Conservation (phyloP, 2,113 vertebrate species). For the Hiodon alosoides region DNA sequence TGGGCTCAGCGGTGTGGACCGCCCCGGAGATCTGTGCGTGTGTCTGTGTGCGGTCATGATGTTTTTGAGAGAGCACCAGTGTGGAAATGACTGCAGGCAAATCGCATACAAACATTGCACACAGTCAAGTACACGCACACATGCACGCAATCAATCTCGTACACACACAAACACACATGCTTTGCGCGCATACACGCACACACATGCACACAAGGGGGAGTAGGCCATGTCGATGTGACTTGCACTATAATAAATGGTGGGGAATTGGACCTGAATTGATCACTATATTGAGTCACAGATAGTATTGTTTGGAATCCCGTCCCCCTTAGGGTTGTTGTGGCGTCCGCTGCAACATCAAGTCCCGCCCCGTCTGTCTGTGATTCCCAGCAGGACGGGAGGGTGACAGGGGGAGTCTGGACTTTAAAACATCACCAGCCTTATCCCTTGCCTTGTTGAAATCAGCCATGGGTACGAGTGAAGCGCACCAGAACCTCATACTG, state of each 20-base stretch:
- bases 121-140: background rate
- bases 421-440: no score
- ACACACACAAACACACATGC: background rate
- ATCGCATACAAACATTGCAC: background rate
- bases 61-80: background rate
- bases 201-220: background rate
- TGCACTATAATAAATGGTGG: background rate
- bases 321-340: background rate
- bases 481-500: background rate
- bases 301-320: background rate
- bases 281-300: conserved; percentile 1
- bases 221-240: background rate
- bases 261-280: conserved; percentile 6
- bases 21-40: background rate
- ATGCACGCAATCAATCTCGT: background rate
- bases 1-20: background rate
- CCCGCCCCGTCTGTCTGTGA: background rate
- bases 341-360: background rate
- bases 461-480: background rate
- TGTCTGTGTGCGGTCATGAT: background rate
- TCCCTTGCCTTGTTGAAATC: background rate
- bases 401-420: no score
- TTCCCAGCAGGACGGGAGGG: background rate
- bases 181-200: background rate
- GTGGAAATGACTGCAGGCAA: background rate